Evolutionary conservation across 2,113 vertebrate species (phyloP).

Genomic region (Protomyctophum bolini): DNA sequence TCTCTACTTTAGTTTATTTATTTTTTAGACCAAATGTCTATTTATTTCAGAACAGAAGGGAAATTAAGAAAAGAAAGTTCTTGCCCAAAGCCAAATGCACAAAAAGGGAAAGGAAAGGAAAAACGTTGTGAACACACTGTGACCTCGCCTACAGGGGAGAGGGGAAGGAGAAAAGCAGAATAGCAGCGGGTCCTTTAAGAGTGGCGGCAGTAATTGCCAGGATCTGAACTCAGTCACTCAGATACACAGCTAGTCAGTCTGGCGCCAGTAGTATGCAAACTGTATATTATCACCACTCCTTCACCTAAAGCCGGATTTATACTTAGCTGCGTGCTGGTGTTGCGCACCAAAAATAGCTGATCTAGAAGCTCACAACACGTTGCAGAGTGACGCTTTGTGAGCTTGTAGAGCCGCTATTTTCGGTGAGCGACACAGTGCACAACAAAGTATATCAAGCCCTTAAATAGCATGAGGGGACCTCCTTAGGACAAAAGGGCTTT

Average conservation of each 20-base stretch:
- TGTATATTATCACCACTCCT: conserved; percentile 96
- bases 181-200: conserved; percentile 90
- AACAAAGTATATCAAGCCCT: too few relatives aligned
- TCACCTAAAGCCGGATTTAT: conserved; percentile 76
- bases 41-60: not conserved
- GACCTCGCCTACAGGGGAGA: conserved; percentile 73
- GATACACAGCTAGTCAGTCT: conserved; percentile 92
- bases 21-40: not conserved
- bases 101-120: conserved; percentile 34
- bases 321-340: too few relatives aligned
- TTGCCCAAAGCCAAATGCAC: conserved; percentile 27
- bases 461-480: conserved; percentile 84
- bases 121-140: conserved; percentile 33
- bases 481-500: conserved; percentile 83
- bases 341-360: too few relatives aligned
- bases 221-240: conserved; percentile 88
- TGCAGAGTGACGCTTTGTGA: too few relatives aligned
- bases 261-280: conserved; percentile 97
- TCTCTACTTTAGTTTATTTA: conserved; percentile 33
- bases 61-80: not conserved
- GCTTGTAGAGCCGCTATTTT: too few relatives aligned
- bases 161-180: conserved; percentile 70
- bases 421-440: too few relatives aligned
- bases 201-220: conserved; percentile 90
- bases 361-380: too few relatives aligned